Evolutionary conservation across 2,888 invertebrate genomes (phyloP).

Genomic region (Brachypalpus laphriformis): DNA sequence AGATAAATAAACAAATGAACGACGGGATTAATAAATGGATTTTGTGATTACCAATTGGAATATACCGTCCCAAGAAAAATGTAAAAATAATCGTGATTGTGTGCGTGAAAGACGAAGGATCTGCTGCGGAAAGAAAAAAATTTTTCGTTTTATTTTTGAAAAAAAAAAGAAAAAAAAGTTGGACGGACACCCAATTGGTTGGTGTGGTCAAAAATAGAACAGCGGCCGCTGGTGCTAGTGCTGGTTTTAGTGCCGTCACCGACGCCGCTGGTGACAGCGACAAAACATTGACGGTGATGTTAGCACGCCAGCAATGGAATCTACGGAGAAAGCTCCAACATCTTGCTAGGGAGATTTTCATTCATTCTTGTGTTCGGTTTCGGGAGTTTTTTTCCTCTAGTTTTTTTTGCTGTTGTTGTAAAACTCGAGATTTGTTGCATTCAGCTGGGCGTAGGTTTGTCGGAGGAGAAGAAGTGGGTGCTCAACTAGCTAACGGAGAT

Average conservation of each 20-base stretch:
- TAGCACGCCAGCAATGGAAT: constrained; percentile 36
- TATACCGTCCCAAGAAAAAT: constrained; percentile 12
- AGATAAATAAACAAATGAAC: constrained; percentile 69
- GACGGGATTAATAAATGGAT: constrained; percentile 24
- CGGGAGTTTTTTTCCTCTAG: not conserved
- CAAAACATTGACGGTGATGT: constrained; percentile 46
- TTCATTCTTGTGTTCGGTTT: too few relatives aligned
- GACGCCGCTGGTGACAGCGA: constrained; percentile 40
- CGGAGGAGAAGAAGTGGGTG: constrained; percentile 44
- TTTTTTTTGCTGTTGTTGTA: constrained; percentile 19
- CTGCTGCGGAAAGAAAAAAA: constrained; percentile 44
- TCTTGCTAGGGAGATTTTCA: constrained; percentile 29
- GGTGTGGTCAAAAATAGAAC: constrained; percentile 71
- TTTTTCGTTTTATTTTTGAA: constrained; percentile 19
- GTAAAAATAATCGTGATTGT: constrained; percentile 50
- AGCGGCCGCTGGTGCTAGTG: constrained; percentile 50
- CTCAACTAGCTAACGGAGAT: not conserved
- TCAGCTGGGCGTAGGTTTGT: not conserved
- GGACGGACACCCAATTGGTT: constrained; percentile 66
- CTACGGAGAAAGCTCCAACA: constrained; percentile 52
- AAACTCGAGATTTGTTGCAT: constrained; percentile 16
- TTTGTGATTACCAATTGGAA: constrained; percentile 35
- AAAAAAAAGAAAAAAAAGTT: constrained; percentile 23
- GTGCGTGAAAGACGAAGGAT: constrained; percentile 45
- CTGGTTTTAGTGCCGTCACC: constrained; percentile 18